Conservation (phyloP, 1,140 invertebrate genomes). For the Gyrodactylus bullatarudis region DNA sequence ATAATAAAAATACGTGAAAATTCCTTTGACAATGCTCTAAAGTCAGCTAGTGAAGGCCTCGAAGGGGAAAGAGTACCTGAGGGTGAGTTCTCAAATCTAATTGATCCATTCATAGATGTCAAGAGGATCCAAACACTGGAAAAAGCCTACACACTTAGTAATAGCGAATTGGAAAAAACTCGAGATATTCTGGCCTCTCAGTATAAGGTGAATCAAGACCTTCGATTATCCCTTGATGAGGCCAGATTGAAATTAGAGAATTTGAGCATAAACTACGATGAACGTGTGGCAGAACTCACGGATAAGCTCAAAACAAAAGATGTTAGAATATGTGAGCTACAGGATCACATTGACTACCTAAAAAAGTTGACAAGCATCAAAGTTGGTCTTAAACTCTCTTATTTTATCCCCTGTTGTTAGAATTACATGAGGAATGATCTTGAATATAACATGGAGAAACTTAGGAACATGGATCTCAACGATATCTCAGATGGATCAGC, state of each 20-base stretch:
- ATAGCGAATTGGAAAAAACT: neutral
- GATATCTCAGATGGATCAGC: too few species aligned
- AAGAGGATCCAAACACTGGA: neutral
- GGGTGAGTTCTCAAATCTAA: too few species aligned
- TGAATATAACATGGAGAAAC: too few species aligned
- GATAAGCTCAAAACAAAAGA: neutral
- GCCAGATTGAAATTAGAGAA: neutral
- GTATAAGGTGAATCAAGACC: neutral
- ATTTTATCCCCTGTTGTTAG: too few species aligned
- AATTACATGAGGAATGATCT: too few species aligned
- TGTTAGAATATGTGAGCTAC: neutral
- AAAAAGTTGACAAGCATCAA: too few species aligned
- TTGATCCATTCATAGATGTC: too few species aligned
- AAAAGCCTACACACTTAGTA: neutral
- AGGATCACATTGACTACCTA: too few species aligned
- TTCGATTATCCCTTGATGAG: neutral
- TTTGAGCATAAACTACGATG: neutral
- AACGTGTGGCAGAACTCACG: neutral
- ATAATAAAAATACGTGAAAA: neutral
- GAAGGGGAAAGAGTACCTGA: too few species aligned
- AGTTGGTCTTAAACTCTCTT: too few species aligned
- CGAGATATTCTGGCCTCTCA: neutral
- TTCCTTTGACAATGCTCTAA: neutral
- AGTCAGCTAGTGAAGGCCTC: neutral
- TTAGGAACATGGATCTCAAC: too few species aligned